A percentile compares a stretch with the other conserved stretches of the same genome.
Evolutionary conservation across 1,140 invertebrate genomes (phyloP).

Genomic region (Bombus confusus): DNA sequence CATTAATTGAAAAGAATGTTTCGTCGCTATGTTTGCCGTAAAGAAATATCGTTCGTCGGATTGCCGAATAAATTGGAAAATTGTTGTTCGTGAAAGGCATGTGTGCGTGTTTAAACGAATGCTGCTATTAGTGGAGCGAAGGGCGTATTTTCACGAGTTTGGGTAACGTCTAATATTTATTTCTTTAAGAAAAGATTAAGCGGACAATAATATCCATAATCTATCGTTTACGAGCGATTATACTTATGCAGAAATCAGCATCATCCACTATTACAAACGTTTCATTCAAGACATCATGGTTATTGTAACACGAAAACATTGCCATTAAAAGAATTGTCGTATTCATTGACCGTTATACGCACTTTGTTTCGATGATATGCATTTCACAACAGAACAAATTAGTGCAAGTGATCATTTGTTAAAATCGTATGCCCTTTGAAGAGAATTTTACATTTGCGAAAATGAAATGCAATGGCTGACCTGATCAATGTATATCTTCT

Average conservation of each 20-base stretch:
- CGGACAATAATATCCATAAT: slow-evolving; percentile 67
- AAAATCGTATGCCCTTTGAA: not conserved
- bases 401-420: not conserved
- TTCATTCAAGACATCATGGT: slow-evolving; percentile 32
- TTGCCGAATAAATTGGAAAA: not conserved
- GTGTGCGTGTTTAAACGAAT: slow-evolving; percentile 34
- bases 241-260: slow-evolving; percentile 27
- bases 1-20: not conserved
- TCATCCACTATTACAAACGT: slow-evolving; percentile 14
- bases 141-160: slow-evolving; percentile 52
- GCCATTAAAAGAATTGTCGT: slow-evolving; percentile 28
- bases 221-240: slow-evolving; percentile 36
- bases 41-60: slow-evolving; percentile 9
- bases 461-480: not conserved
- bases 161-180: slow-evolving; percentile 32
- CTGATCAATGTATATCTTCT: slow-evolving; percentile 1
- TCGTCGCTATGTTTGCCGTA: not conserved
- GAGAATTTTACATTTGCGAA: not conserved
- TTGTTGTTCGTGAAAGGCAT: not conserved
- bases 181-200: slow-evolving; percentile 39
- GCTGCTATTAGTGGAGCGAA: slow-evolving; percentile 31
- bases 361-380: not conserved
- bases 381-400: not conserved
- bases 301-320: slow-evolving; percentile 42
- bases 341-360: not conserved